Conservation (phyloP, 2,888 invertebrate species). For the Pseudococcus jackbeardsleyi region DNA sequence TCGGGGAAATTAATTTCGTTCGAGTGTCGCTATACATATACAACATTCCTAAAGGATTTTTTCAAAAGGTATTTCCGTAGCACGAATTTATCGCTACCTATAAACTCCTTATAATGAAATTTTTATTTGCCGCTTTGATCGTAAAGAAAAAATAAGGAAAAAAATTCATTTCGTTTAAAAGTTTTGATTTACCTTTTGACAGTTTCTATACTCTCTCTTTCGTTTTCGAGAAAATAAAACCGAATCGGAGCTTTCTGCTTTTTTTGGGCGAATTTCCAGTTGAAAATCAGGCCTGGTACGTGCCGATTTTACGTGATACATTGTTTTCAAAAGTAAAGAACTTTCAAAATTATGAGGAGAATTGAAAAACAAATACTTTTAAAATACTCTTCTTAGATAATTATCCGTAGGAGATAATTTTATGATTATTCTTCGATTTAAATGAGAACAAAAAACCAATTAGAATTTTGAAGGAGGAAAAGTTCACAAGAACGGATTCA, state of each 20-base stretch:
- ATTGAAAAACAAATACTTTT: too few species aligned
- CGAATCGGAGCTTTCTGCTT: not conserved
- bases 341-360: too few species aligned
- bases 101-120: slow-evolving; percentile 43
- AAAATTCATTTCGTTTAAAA: slow-evolving; percentile 46
- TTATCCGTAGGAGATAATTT: too few species aligned
- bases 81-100: slow-evolving; percentile 49
- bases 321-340: too few species aligned
- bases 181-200: slow-evolving; percentile 50
- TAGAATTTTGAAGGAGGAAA: too few species aligned
- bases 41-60: slow-evolving; percentile 13
- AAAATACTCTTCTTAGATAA: too few species aligned
- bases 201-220: slow-evolving; percentile 28
- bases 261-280: not conserved
- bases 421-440: too few species aligned
- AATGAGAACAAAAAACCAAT: too few species aligned
- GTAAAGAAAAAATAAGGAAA: slow-evolving; percentile 26
- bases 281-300: too few species aligned
- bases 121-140: slow-evolving; percentile 9
- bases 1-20: slow-evolving; percentile 42
- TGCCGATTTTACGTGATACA: too few species aligned
- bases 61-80: not conserved
- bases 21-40: slow-evolving; percentile 19
- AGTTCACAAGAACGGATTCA: too few species aligned
- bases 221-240: slow-evolving; percentile 6